These are phyloP conservation scores for Rhopilema esculentum DNA, from an alignment of 30 jellyfish, hydroid and myxozoan genomes.

Conservation along the genomic window DNA sequence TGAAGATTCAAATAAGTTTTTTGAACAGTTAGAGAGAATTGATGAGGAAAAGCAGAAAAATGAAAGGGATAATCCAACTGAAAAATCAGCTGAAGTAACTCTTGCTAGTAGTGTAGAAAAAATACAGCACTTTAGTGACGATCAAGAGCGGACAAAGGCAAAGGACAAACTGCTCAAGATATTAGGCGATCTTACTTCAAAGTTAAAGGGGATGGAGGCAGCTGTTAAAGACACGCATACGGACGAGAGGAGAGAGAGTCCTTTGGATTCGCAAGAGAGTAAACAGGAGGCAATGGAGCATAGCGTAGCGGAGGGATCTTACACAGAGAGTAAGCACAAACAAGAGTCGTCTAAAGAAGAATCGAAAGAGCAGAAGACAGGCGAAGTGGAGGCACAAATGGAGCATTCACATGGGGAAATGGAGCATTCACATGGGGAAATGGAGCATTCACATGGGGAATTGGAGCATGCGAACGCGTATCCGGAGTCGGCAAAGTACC, in stretches of 20 bases:
- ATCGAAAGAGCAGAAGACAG: slow-evolving; percentile 5
- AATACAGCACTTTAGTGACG: slow-evolving; percentile 25
- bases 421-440: slow-evolving; percentile 17
- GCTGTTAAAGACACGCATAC: slow-evolving; percentile 75
- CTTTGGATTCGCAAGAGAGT: neutral
- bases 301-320: neutral
- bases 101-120: slow-evolving; percentile 13
- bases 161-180: slow-evolving; percentile 79
- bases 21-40: slow-evolving; percentile 77
- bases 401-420: slow-evolving; percentile 19
- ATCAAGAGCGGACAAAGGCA: slow-evolving; percentile 81
- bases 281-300: slow-evolving; percentile 11
- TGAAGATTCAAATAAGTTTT: slow-evolving; percentile 60
- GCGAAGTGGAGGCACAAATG: slow-evolving; percentile 13
- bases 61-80: slow-evolving; percentile 47
- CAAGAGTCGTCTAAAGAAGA: slow-evolving; percentile 6
- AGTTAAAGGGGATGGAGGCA: slow-evolving; percentile 94
- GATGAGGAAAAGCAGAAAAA: slow-evolving; percentile 69
- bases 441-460: neutral
- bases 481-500: neutral
- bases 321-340: neutral
- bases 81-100: slow-evolving; percentile 23
- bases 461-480: slow-evolving; percentile 23
- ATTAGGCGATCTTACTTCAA: slow-evolving; percentile 86
- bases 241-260: slow-evolving; percentile 58